phyloP scores from a whole-genome alignment of 1,140 invertebrate genomes.

The Drepana arcuata region DNA sequence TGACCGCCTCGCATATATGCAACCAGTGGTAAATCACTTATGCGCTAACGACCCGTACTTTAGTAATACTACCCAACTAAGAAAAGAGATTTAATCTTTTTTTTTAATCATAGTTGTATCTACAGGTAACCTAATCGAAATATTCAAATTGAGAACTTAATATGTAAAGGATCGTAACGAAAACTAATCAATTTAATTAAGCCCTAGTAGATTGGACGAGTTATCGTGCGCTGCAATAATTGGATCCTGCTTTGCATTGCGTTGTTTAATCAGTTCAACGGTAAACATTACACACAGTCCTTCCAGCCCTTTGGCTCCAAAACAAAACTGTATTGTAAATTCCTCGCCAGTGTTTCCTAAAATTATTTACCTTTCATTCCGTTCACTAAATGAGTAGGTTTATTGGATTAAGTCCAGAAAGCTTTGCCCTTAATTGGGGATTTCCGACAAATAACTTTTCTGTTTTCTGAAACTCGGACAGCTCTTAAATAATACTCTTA shows the following conservation, averaged over 20 bases:
- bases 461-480: conserved; percentile 66
- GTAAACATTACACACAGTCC: not conserved
- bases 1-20: too few species aligned
- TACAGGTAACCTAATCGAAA: too few species aligned
- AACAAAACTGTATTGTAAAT: conserved; percentile 37
- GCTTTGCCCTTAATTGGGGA: conserved; percentile 69
- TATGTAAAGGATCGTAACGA: too few species aligned
- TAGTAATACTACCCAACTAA: too few species aligned
- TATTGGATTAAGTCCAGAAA: conserved; percentile 70
- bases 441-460: conserved; percentile 68
- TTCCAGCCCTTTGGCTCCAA: not conserved
- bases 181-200: too few species aligned
- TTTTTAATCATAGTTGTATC: too few species aligned
- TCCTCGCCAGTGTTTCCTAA: conserved; percentile 35
- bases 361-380: conserved; percentile 70
- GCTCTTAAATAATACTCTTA: conserved; percentile 61
- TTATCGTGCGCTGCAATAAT: conserved; percentile 27
- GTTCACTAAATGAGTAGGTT: conserved; percentile 70
- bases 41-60: too few species aligned
- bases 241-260: conserved; percentile 30
- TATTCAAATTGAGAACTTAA: too few species aligned
- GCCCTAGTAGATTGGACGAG: too few species aligned
- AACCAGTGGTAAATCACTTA: too few species aligned
- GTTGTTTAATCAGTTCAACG: conserved; percentile 35
- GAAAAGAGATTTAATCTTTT: too few species aligned